A percentile compares a stretch with the other conserved stretches of the same genome.
Conservation (phyloP, 2,797 vertebrate species). For the Myioborus miniatus region DNA sequence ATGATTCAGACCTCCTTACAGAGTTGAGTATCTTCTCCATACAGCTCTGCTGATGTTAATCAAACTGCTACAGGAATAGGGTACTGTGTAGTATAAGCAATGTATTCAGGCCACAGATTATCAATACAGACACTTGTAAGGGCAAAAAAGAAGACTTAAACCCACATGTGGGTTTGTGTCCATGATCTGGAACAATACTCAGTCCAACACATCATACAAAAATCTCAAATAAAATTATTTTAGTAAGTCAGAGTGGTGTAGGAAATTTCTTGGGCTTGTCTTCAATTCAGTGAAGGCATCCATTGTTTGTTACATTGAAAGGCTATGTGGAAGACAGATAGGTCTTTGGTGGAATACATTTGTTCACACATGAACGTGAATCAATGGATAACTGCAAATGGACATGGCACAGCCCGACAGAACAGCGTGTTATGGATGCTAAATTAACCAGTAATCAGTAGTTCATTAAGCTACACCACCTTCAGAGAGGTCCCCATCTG, state of each 20-base stretch:
- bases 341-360: not conserved
- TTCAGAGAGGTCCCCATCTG: not conserved
- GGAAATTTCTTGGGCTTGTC: not conserved
- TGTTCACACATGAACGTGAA: not conserved
- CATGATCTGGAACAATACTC: not conserved
- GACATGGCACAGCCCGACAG: not conserved
- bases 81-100: not conserved
- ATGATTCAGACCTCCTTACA: not conserved
- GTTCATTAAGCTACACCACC: not conserved
- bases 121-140: not conserved
- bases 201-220: not conserved
- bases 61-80: not conserved
- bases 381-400: not conserved
- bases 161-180: not conserved
- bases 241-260: not conserved
- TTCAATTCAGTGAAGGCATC: not conserved
- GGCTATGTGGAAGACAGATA: not conserved
- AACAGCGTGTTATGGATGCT: rapidly evolving
- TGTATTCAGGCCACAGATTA: not conserved
- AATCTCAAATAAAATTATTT: not conserved
- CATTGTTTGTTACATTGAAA: not conserved
- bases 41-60: not conserved
- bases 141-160: not conserved
- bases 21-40: not conserved
- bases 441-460: not conserved